Evolutionary conservation across 2,797 vertebrate genomes (phyloP).

Genomic region (Hyperoplus immaculatus): DNA sequence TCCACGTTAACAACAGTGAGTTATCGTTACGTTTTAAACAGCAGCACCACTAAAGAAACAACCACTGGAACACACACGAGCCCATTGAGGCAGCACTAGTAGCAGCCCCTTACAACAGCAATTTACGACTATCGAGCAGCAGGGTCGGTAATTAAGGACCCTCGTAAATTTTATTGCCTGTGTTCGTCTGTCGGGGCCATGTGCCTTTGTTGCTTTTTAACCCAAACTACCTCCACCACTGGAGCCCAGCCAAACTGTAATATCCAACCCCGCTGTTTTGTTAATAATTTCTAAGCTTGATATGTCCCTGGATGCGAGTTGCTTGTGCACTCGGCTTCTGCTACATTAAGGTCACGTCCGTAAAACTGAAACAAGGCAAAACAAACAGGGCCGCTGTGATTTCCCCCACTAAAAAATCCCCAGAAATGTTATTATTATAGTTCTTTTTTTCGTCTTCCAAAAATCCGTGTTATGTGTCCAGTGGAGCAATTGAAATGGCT

Average conservation of each 20-base stretch:
- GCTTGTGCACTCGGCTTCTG: constrained; percentile 70
- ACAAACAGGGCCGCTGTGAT: constrained; percentile 49
- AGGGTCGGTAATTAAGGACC: constrained; percentile 98
- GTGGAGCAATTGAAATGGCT: constrained; percentile 39
- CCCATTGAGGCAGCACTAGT: constrained; percentile 89
- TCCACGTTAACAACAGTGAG: constrained; percentile 96
- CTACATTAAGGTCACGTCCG: constrained; percentile 71
- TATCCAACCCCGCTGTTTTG: constrained; percentile 81
- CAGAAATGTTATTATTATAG: constrained; percentile 22
- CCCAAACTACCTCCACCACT: constrained; percentile 85
- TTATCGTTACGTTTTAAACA: constrained; percentile 82
- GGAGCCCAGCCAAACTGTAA: constrained; percentile 82
- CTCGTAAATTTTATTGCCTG: constrained; percentile 98
- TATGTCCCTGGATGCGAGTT: constrained; percentile 78
- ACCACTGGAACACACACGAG: constrained; percentile 75
- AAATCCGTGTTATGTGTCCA: constrained; percentile 38
- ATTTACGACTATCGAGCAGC: constrained; percentile 97
- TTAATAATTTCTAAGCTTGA: constrained; percentile 81
- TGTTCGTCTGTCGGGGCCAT: constrained; percentile 90
- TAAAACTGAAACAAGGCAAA: constrained; percentile 55
- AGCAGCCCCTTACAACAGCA: constrained; percentile 90
- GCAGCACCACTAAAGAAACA: constrained; percentile 73
- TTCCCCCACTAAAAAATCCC: constrained; percentile 19
- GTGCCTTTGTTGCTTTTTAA: constrained; percentile 95
- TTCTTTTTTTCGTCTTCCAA: not conserved